Conservation (phyloP, 2,797 vertebrate genomes). For the Helicolenus hilgendorfi region DNA sequence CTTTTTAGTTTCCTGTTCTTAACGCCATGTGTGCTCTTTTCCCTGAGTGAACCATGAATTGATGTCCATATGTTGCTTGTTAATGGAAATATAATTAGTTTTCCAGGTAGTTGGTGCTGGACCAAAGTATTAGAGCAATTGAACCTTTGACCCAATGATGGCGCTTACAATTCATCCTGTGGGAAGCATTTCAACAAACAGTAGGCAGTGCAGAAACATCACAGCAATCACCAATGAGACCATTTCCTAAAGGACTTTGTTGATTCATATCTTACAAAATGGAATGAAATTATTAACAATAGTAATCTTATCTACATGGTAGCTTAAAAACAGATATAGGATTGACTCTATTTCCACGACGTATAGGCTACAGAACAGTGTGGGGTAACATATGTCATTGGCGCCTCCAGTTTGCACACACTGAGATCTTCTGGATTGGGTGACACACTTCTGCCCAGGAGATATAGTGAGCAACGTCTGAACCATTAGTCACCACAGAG, state of each 20-base stretch:
- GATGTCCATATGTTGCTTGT: background rate
- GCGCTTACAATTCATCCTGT: no score
- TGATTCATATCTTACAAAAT: background rate
- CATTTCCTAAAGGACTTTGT: background rate
- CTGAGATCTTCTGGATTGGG: background rate
- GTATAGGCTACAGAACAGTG: background rate
- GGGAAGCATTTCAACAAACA: no score
- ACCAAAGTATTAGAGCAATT: background rate
- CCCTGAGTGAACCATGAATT: background rate
- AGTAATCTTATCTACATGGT: background rate
- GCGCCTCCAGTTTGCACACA: background rate
- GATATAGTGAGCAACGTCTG: conserved; percentile 31
- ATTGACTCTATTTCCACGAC: background rate
- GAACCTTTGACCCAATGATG: background rate
- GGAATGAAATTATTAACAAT: background rate
- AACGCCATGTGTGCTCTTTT: background rate
- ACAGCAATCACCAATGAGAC: background rate
- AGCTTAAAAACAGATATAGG: background rate
- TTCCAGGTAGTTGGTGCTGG: background rate
- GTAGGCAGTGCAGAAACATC: background rate
- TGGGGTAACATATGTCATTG: background rate
- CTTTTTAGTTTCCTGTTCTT: background rate
- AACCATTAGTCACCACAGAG: conserved; percentile 63
- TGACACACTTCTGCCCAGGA: conserved; percentile 50
- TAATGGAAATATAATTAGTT: background rate